Evolutionary conservation across 2,113 vertebrate species (phyloP).

Genomic region (Pluvianellus socialis): DNA sequence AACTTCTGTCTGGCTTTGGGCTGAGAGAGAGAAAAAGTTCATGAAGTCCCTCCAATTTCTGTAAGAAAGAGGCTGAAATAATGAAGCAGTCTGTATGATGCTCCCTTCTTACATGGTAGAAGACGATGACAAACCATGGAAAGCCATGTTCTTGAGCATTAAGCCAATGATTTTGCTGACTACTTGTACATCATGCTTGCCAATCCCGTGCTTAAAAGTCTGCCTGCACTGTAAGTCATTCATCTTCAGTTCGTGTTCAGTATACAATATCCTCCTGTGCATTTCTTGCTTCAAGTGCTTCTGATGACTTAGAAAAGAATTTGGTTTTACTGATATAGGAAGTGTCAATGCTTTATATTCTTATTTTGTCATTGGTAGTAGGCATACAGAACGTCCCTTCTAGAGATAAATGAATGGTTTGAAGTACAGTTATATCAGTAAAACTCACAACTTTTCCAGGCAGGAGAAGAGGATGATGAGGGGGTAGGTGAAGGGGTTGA

Average conservation of each 20-base stretch:
- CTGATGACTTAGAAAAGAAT: neutral
- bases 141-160: neutral
- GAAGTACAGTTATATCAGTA: neutral
- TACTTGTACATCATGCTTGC: neutral
- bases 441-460: neutral
- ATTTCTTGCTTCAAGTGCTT: neutral
- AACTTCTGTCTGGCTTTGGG: neutral
- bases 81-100: neutral
- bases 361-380: neutral
- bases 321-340: neutral
- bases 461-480: neutral
- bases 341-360: neutral
- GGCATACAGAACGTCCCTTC: neutral
- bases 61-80: neutral
- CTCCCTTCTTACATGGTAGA: neutral
- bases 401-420: neutral
- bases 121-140: neutral
- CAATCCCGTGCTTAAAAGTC: neutral
- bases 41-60: neutral
- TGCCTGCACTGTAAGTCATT: neutral
- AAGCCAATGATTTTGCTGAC: neutral
- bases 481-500: neutral
- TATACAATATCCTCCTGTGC: accelerated
- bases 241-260: neutral
- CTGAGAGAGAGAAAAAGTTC: neutral